A percentile compares a stretch with the other conserved stretches of the same genome.
phyloP scores from a whole-genome alignment of 1,140 invertebrate genomes.

The Apis dorsata region DNA sequence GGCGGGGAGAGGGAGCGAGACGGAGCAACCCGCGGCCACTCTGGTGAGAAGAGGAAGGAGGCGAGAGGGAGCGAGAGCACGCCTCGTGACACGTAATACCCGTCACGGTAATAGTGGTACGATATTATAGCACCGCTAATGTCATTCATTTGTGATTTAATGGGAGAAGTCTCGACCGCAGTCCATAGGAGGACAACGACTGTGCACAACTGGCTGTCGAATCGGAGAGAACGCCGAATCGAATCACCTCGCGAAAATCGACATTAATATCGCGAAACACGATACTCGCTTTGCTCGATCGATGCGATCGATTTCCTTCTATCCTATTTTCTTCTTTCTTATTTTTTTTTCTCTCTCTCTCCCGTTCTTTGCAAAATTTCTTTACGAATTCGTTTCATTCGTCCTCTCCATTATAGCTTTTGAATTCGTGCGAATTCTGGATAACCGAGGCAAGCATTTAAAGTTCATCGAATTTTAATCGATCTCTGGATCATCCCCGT shows the following conservation, averaged over 20 bases:
- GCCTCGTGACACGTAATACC: slow-evolving; percentile 78
- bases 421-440: no score
- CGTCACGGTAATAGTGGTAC: slow-evolving; percentile 78
- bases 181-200: slow-evolving; percentile 52
- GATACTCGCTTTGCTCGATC: no score
- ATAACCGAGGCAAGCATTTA: no score
- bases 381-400: no score
- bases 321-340: no score
- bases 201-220: slow-evolving; percentile 15
- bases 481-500: neutral
- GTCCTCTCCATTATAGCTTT: no score
- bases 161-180: slow-evolving; percentile 71
- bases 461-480: no score
- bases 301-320: no score
- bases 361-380: no score
- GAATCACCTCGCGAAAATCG: neutral
- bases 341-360: no score
- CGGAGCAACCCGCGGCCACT: slow-evolving; percentile 48
- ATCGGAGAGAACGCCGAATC: neutral
- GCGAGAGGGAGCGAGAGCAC: slow-evolving; percentile 59
- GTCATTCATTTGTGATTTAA: slow-evolving; percentile 79
- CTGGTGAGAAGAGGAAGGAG: slow-evolving; percentile 36
- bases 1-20: slow-evolving; percentile 56
- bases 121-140: slow-evolving; percentile 80
- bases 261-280: no score